Evolutionary conservation across 1,140 invertebrate genomes (phyloP), one percentile per base, ranked within the genome.

Genomic region (Saccostrea cuccullata): DNA sequence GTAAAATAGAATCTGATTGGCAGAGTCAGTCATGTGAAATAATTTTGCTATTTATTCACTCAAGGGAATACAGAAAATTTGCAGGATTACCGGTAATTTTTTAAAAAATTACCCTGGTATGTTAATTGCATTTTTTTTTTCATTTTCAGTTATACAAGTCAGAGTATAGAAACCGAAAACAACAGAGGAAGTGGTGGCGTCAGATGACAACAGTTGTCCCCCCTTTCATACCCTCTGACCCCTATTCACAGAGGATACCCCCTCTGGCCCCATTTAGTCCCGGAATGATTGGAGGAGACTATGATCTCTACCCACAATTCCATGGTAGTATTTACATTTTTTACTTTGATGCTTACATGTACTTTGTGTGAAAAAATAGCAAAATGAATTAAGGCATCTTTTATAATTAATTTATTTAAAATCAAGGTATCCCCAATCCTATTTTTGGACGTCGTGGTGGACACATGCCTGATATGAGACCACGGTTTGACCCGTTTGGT

Each of bases 281-380:
- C 20, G 87, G 89, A 8, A 84, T 90, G 36, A 85, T 90, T 26
- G 87, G 87, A 26, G 89, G 89, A 55, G 89, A 90, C 60, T 88
- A 88, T 77, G 89, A 90, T 26, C 70, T 90, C 8, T 40, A 88
- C 56, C 89, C 87, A 70, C 85, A 86, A 58, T 86, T 86, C 58
- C 85, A 64, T 64, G 88, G 88, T 86, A n/a, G n/a, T n/a, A n/a
- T n/a, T n/a, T n/a, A n/a, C n/a, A n/a, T n/a, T n/a, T n/a, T n/a
- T n/a, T n/a, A n/a, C n/a, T n/a, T n/a, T n/a, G n/a, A n/a, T n/a
- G n/a, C n/a, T n/a, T n/a, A n/a, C n/a, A n/a, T n/a, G n/a, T n/a
- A n/a, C n/a, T n/a, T n/a, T n/a, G n/a, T n/a, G n/a, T n/a, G n/a
- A n/a, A n/a, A n/a, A n/a, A n/a, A n/a, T n/a, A n/a, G n/a, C n/a